Base-by-base conservation (phyloP, 1,140 invertebrate species). In the Cherax quadricarinatus region DNA sequence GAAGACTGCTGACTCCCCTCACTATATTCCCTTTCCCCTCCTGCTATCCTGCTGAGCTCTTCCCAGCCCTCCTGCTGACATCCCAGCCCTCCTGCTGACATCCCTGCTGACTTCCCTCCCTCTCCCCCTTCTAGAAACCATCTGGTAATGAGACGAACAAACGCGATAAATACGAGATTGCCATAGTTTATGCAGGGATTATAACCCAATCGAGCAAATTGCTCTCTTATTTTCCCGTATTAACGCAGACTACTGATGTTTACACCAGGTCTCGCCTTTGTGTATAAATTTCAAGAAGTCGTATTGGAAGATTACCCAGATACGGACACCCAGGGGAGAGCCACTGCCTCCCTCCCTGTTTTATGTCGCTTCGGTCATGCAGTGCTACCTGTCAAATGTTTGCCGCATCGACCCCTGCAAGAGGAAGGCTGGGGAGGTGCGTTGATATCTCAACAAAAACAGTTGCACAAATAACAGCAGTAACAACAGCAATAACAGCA, bases 151-250 rank as follows among this genome's bases (percentile, higher is more conserved):
- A 70, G 49, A 5, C 70, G 18, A 57, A 75, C 66, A 86, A 86
- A 73, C 51, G 81, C 49, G 57, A 83, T 18, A 51, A 30, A 41
- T 18, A 16, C 21, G n/a, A 83, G 81, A 83, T 83, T 57, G 21
- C 81, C n/a, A 81, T 83, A 57, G 53, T 57, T 83, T 57, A 57
- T 83, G 51, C 81, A 53, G 24, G 51, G 81, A 53, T 24, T 18
- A 83, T 7, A 51, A 24, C 30, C 14, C n/a, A 41, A 30, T 21
- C 6, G 81, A 53, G 81, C 30, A 62, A 62, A 84, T 84, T 60
- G n/a, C 82, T 84, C 82, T 60, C 82, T 62, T 84, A 62, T 62
- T 62, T 84, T 41, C 53, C 10, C 57, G 82, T 62, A 24, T 84
- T 66, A 84, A 18, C 57, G 16, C 53, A 57, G 3, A 57, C 82